Base-by-base conservation (phyloP, 2,888 invertebrate species). In the Acleris holmiana region DNA sequence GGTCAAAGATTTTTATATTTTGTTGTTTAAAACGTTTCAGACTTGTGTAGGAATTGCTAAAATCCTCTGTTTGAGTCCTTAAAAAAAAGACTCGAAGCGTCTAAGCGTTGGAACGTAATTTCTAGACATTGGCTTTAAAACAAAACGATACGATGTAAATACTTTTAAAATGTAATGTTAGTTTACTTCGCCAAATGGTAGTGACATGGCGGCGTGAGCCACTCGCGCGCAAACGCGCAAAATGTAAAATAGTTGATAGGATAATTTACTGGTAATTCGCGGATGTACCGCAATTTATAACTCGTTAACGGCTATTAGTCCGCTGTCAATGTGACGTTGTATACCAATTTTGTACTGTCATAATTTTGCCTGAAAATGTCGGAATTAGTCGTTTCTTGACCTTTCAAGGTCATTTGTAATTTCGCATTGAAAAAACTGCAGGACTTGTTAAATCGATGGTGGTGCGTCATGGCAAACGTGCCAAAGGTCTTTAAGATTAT, bases 231-330 rank as follows among this genome's bases (percentile, higher is more conserved):
- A 48, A 29, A 13, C 35, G 25, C 18, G 25, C 40, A 18, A 48
- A 61, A 63, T 18, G 18, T 19, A 49, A 58, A 55, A 58, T 51
- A n/a, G 23, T 35, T 53, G 57, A 58, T 41, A 53, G 40, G 51
- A 58, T 48, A 63, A 48, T 63, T 57, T 57, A n/a, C n/a, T n/a
- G 15, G 57, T 63, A 64, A 54, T 59, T 25, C 18, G 60, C 65
- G 65, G 65, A 65, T 60, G 64, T 54, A 46, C 15, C 15, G 56
- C 60, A 59, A 59, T 65, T 65, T 60, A 55, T 46, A 44, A 35
- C 49, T 55, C 54, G 49, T 60, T 50, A 65, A 18, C 44, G 13
- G 13, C 60, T 21, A 13, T 65, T 59, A 55, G 48, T 29, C 47
- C 44, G 40, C 54, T 58, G 63, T 63, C 63, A 47, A 63, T 63